Conservation (phyloP, 2,888 invertebrate species). For the Tetragonula carbonaria region DNA sequence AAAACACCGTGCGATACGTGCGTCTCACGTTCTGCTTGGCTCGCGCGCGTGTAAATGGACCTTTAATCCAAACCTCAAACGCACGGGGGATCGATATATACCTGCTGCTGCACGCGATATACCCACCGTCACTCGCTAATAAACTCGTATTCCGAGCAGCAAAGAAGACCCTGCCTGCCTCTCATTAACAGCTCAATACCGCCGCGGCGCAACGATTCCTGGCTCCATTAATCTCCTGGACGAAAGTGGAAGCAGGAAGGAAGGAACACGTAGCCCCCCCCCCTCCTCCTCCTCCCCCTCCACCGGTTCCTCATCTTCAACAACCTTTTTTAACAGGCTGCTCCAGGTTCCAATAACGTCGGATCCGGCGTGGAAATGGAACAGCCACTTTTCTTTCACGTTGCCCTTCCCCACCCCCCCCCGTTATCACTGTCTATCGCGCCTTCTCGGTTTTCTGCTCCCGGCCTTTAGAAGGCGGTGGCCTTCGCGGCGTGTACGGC, state of each 20-base stretch:
- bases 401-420: neutral
- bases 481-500: constrained; percentile 17
- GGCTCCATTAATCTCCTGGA: constrained; percentile 5
- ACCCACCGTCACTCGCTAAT: neutral
- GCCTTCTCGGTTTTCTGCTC: constrained; percentile 28
- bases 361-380: constrained; percentile 32
- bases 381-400: constrained; percentile 57
- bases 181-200: constrained; percentile 19
- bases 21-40: no score
- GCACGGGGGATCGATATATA: neutral
- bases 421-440: constrained; percentile 54
- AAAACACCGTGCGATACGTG: no score
- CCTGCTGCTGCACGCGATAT: neutral
- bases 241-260: neutral
- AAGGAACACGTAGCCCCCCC: neutral
- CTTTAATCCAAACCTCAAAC: neutral
- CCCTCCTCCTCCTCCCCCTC: no score
- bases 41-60: neutral
- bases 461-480: constrained; percentile 19
- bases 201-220: neutral
- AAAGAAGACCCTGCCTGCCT: neutral
- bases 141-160: neutral
- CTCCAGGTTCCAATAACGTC: constrained; percentile 36
- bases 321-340: constrained; percentile 12
- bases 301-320: constrained; percentile 13